Evolutionary conservation across 2,113 vertebrate genomes (phyloP).

Genomic region (Symphodus melops): DNA sequence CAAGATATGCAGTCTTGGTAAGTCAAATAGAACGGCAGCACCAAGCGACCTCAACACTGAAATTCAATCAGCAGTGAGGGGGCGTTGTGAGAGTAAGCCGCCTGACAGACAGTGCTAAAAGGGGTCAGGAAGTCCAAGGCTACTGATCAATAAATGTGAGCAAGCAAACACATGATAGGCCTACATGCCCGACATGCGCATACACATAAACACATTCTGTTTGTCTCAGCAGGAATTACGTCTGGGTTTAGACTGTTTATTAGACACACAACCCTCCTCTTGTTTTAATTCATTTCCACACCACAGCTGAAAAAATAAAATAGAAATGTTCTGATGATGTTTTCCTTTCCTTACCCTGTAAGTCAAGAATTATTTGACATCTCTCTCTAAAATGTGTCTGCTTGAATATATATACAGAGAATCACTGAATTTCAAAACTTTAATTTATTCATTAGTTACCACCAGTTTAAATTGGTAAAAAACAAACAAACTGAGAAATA

Average conservation of each 20-base stretch:
- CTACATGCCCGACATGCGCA: conserved; percentile 20
- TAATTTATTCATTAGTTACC: no score
- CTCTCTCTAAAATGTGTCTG: no score
- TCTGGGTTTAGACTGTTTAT: conserved; percentile 13
- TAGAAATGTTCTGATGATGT: background rate
- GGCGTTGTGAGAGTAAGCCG: conserved; percentile 60
- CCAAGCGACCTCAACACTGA: conserved; percentile 49
- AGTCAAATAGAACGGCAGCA: conserved; percentile 52
- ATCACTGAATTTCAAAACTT: no score
- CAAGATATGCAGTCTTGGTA: conserved; percentile 36
- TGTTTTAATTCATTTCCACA: background rate
- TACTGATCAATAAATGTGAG: conserved; percentile 62
- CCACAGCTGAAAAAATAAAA: background rate
- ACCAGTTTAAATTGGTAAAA: no score
- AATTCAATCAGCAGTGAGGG: conserved; percentile 60
- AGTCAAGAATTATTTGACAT: no score
- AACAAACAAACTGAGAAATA: no score
- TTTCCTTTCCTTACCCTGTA: background rate
- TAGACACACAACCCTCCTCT: conserved; percentile 21
- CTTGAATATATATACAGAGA: no score
- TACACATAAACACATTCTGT: conserved; percentile 20
- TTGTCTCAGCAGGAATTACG: conserved; percentile 11
- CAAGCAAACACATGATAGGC: conserved; percentile 47
- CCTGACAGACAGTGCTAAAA: conserved; percentile 71
- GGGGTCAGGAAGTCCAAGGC: conserved; percentile 65